These are phyloP conservation scores for Callyntrura sp. DNA, from an alignment of 2,888 invertebrate genomes.

Conservation along the genomic window DNA sequence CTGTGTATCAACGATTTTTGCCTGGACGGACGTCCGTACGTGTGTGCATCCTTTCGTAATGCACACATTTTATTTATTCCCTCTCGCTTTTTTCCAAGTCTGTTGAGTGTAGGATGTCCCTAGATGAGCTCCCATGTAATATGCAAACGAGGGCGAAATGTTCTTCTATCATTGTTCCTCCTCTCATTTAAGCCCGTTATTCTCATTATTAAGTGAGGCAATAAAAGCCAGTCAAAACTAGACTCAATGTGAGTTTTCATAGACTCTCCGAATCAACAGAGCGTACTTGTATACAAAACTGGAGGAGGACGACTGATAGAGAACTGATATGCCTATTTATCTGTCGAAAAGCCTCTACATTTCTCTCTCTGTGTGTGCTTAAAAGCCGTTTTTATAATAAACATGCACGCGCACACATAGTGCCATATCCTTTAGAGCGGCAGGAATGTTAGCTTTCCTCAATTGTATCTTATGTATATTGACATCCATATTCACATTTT, in stretches of 20 bases:
- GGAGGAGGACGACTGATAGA: neutral
- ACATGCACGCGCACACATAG: neutral
- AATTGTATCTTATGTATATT: neutral
- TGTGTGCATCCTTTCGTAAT: neutral
- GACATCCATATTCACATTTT: conserved; percentile 52
- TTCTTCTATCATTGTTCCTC: conserved; percentile 65
- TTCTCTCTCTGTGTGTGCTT: no score
- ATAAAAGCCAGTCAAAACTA: conserved; percentile 80
- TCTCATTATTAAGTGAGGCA: conserved; percentile 80
- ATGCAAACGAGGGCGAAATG: conserved; percentile 70
- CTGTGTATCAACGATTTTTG: neutral
- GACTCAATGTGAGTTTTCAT: conserved; percentile 71
- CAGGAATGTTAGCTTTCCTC: neutral
- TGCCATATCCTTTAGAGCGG: neutral
- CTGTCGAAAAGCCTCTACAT: neutral
- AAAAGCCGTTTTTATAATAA: neutral
- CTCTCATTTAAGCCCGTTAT: conserved; percentile 75
- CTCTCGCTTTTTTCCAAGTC: conserved; percentile 4
- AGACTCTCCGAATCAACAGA: conserved; percentile 57
- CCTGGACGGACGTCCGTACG: neutral
- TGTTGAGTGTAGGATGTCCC: conserved; percentile 31
- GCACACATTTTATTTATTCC: conserved; percentile 30
- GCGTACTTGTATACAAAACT: conserved; percentile 62
- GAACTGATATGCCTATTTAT: neutral
- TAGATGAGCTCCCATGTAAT: conserved; percentile 63